Conservation (phyloP, 35 echinoderm and acorn worm genomes). For the Lytechinus pictus region DNA sequence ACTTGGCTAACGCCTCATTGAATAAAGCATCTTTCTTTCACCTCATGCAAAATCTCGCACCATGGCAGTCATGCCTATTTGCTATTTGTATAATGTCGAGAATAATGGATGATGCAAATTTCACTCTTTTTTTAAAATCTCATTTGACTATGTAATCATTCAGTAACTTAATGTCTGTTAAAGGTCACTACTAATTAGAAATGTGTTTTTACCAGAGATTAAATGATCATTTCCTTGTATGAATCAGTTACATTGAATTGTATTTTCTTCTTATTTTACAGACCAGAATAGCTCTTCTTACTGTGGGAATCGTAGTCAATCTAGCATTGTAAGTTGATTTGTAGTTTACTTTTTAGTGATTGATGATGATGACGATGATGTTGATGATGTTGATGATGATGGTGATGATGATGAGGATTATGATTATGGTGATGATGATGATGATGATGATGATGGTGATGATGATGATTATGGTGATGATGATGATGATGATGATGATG, state of each 20-base stretch:
- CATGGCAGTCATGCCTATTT: too few relatives aligned
- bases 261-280: neutral
- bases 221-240: neutral
- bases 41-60: too few relatives aligned
- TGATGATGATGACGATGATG: neutral
- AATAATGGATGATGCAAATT: too few relatives aligned
- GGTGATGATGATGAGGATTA: neutral
- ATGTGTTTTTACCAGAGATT: too few relatives aligned
- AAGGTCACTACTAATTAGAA: too few relatives aligned
- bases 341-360: neutral
- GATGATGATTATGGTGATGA: neutral
- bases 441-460: neutral
- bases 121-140: too few relatives aligned
- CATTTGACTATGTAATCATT: too few relatives aligned
- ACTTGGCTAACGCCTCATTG: too few relatives aligned
- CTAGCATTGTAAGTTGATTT: constrained; percentile 53
- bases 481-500: neutral
- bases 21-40: too few relatives aligned
- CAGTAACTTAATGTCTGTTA: too few relatives aligned
- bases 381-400: neutral
- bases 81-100: too few relatives aligned
- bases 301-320: constrained; percentile 52
- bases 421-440: too few relatives aligned
- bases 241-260: neutral
- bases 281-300: constrained; percentile 35